These are phyloP conservation scores for Melanotaenia boesemani DNA, from an alignment of 2,797 vertebrate species.

Conservation along the genomic window DNA sequence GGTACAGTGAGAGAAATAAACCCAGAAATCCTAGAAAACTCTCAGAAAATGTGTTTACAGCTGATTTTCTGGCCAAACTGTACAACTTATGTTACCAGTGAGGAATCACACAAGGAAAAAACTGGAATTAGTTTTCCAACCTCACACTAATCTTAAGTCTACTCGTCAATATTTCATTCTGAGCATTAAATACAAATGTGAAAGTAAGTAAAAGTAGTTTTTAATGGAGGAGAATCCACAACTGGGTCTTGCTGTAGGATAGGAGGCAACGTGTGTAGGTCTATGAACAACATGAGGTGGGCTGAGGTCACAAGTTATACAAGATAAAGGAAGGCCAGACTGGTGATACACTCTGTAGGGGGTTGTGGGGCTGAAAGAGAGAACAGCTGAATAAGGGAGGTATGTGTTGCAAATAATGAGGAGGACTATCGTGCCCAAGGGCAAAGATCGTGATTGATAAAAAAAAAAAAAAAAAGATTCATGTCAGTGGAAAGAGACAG, in stretches of 20 bases:
- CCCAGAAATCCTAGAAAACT: no score
- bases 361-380: slow-evolving; percentile 23
- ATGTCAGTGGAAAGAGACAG: slow-evolving; percentile 9
- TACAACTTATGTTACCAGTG: neutral
- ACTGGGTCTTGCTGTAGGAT: neutral
- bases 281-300: neutral
- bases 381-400: neutral
- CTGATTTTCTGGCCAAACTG: neutral
- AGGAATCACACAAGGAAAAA: neutral
- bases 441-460: slow-evolving; percentile 55
- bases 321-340: neutral
- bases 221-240: neutral
- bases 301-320: neutral
- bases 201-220: no score
- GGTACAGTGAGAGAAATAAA: neutral
- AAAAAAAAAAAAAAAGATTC: neutral
- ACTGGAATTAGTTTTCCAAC: neutral
- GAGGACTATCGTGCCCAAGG: slow-evolving; percentile 26
- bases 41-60: no score
- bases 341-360: neutral
- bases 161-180: no score
- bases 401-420: slow-evolving; percentile 12
- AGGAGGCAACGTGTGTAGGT: fast-evolving
- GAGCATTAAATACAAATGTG: no score
- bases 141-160: no score